These are phyloP conservation scores for Theodoxus fluviatilis DNA, from an alignment of 2,888 invertebrate species.

Conservation along the genomic window DNA sequence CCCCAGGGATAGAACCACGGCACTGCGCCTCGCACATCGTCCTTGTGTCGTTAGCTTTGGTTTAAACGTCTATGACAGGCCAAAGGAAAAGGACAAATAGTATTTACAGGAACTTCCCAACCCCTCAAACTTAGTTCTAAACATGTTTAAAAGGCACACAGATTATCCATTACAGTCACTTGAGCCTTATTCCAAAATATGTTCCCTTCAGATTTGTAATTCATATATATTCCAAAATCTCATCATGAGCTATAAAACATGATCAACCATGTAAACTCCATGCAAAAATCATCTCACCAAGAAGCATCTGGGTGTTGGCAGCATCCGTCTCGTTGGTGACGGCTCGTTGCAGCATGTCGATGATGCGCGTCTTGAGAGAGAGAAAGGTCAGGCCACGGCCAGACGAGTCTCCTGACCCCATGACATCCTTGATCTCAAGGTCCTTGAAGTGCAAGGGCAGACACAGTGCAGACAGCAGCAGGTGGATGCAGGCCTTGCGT, in stretches of 20 bases:
- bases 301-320: conserved; percentile 84
- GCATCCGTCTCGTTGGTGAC: conserved; percentile 85
- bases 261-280: background rate
- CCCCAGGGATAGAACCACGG: no score
- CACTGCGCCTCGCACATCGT: no score
- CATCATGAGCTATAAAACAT: background rate
- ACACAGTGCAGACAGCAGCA: conserved; percentile 87
- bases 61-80: no score
- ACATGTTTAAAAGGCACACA: no score
- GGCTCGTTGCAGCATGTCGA: conserved; percentile 81
- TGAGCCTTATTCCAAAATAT: no score
- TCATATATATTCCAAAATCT: no score
- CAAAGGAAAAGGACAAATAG: no score
- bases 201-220: no score
- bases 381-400: conserved; percentile 47
- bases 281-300: conserved; percentile 67
- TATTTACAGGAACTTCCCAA: no score
- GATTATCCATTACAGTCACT: background rate
- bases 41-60: no score
- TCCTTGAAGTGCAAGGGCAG: conserved; percentile 89
- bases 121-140: no score
- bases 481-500: conserved; percentile 88
- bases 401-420: background rate
- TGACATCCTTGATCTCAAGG: conserved; percentile 65
- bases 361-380: conserved; percentile 57